Percentiles rank a stretch among this genome's conserved stretches.
Conservation (phyloP, 2,888 invertebrate genomes). For the Taenaris catops region DNA sequence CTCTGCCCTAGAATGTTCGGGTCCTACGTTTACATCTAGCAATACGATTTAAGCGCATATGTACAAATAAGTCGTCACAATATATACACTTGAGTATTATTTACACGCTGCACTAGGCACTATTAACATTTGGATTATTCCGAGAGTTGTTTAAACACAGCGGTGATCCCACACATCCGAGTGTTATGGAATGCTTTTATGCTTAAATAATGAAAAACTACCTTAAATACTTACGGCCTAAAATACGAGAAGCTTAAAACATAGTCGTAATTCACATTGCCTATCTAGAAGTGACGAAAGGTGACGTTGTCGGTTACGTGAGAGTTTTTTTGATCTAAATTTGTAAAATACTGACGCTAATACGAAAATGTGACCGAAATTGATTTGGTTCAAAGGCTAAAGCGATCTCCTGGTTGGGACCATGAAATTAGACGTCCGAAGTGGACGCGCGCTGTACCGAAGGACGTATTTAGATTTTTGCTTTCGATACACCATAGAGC, state of each 20-base stretch:
- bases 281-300: constrained; percentile 6
- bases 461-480: constrained; percentile 32
- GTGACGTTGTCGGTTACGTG: constrained; percentile 2
- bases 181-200: constrained; percentile 72
- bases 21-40: constrained; percentile 4
- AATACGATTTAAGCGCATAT: constrained; percentile 43
- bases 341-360: constrained; percentile 21
- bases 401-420: constrained; percentile 10
- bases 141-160: constrained; percentile 71
- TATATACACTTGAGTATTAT: constrained; percentile 39
- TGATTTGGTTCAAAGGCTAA: constrained; percentile 10
- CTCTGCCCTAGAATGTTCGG: too few species aligned
- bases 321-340: constrained; percentile 8
- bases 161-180: constrained; percentile 75
- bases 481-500: constrained; percentile 19
- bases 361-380: constrained; percentile 15
- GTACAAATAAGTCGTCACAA: constrained; percentile 52
- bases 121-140: constrained; percentile 64
- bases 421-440: constrained; percentile 16
- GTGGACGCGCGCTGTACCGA: constrained; percentile 23
- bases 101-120: constrained; percentile 49
- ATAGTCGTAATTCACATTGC: constrained; percentile 16
- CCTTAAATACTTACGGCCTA: constrained; percentile 54
- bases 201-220: constrained; percentile 71
- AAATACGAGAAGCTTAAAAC: constrained; percentile 50